Base-by-base conservation (phyloP, 2,113 vertebrate genomes). In the Paralichthys olivaceus region DNA sequence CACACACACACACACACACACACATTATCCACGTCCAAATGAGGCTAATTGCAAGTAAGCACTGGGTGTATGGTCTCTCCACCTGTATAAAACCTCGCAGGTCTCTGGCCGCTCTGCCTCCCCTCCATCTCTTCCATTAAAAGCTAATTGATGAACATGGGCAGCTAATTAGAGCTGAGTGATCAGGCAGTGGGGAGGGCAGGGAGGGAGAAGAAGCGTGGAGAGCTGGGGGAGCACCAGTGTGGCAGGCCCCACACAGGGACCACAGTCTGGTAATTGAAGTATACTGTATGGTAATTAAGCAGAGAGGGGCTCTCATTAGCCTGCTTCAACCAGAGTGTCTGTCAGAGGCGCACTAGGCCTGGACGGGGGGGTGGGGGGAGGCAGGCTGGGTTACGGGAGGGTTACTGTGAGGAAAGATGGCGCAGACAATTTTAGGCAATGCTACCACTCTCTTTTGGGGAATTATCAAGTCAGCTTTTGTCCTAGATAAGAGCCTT, bases 111-210 rank as follows among this genome's bases (percentile, higher is more conserved):
- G 69, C 49, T 69, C 28, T 81, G 87, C 86, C 71, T 76, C 57
- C 67, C 72, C 73, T 84, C 87, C 84, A 83, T 85, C 85, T 77
- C 75, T 75, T 90, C 88, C 82, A 92, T 92, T 92, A 92, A 80
- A 85, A 84, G 71, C 87, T 93, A 93, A 93, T 93, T 93, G 89
- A 93, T 91, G 89, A 92, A 92, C 91, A 93, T 81, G 91, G 85
- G 63, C 89, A 7, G 47, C 88, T 92, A 93, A 93, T 93, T 91
- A 91, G 85, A 88, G 73, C 80, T 71, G 86, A 90, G 85, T 91
- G 90, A 92, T 91, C 89, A 79, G 76, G 81, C 90, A 77, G 55
- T 77, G 69, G 77, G 77, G 84, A 81, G 77, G 79, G 77, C 71
- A 69, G 54, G 54, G 78, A 56, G 80, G 61, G 72, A 58, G 69